A percentile compares a stretch with the other conserved stretches of the same genome.
phyloP scores from a whole-genome alignment of 2,113 vertebrate species.

The Himantopus leucocephalus region DNA sequence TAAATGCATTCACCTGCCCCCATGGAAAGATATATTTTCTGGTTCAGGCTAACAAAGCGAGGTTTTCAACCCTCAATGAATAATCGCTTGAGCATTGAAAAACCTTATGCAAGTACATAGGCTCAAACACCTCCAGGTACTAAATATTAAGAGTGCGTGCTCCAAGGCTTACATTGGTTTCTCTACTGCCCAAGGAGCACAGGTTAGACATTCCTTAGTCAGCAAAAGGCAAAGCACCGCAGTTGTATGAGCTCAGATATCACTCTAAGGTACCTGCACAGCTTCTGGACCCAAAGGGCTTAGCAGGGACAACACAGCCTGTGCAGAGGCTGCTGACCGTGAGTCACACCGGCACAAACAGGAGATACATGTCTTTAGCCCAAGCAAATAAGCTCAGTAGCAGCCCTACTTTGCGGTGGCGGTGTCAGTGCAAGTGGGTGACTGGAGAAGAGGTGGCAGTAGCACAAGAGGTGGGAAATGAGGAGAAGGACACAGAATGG shows the following conservation, averaged over 20 bases:
- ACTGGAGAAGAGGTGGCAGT: background rate
- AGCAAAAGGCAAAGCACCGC: background rate
- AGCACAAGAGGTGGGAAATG: background rate
- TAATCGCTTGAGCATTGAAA: background rate
- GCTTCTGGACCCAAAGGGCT: background rate
- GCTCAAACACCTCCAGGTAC: background rate
- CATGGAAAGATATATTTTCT: background rate
- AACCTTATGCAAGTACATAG: background rate
- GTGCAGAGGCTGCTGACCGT: background rate
- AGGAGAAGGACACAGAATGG: background rate
- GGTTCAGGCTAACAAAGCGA: background rate
- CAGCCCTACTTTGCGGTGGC: background rate
- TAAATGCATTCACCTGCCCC: background rate
- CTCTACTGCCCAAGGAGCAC: background rate
- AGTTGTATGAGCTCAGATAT: background rate
- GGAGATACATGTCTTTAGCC: background rate
- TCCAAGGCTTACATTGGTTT: background rate
- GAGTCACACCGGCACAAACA: background rate
- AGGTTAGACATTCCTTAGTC: background rate
- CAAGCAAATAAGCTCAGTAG: background rate
- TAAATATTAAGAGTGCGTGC: fast-evolving
- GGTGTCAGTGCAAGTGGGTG: background rate
- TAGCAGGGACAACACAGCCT: background rate
- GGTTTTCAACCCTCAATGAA: background rate
- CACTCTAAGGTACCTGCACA: background rate